phyloP scores from a whole-genome alignment of 2,888 invertebrate species.

The Ephialtes manifestator region DNA sequence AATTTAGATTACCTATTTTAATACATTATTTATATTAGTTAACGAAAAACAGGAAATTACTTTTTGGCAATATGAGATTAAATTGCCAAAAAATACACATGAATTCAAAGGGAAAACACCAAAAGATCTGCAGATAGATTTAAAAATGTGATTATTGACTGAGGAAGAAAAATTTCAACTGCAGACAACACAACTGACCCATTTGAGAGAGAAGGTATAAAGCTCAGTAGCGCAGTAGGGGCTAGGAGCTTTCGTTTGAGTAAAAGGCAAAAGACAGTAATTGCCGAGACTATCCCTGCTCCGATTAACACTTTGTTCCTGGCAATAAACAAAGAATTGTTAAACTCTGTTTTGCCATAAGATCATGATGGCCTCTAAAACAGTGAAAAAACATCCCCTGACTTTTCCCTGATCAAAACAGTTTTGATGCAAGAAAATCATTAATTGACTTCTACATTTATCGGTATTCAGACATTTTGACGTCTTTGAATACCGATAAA shows the following conservation, averaged over 20 bases:
- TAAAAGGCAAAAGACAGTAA: slow-evolving; percentile 75
- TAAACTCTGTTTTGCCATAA: background rate
- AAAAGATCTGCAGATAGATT: background rate
- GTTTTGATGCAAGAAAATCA: no score
- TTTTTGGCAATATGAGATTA: background rate
- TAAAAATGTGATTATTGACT: background rate
- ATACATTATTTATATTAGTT: no score
- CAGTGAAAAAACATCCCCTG: no score
- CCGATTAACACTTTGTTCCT: slow-evolving; percentile 77
- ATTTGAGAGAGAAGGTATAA: slow-evolving; percentile 73
- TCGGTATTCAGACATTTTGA: no score
- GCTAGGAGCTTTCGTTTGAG: slow-evolving; percentile 73
- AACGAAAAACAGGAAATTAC: background rate
- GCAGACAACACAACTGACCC: slow-evolving; percentile 73
- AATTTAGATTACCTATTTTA: background rate
- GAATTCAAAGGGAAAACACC: background rate
- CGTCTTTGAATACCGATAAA: no score
- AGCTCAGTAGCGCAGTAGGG: slow-evolving; percentile 71
- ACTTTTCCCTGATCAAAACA: no score
- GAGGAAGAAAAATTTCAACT: background rate
- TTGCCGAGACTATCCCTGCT: slow-evolving; percentile 76
- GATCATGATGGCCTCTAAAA: no score
- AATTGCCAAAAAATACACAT: background rate
- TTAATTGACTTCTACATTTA: no score
- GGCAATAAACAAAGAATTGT: slow-evolving; percentile 51